A percentile compares a stretch with the other conserved stretches of the same genome.
Conservation (phyloP, 1,140 invertebrate genomes). For the Cyphomyrmex costatus region DNA sequence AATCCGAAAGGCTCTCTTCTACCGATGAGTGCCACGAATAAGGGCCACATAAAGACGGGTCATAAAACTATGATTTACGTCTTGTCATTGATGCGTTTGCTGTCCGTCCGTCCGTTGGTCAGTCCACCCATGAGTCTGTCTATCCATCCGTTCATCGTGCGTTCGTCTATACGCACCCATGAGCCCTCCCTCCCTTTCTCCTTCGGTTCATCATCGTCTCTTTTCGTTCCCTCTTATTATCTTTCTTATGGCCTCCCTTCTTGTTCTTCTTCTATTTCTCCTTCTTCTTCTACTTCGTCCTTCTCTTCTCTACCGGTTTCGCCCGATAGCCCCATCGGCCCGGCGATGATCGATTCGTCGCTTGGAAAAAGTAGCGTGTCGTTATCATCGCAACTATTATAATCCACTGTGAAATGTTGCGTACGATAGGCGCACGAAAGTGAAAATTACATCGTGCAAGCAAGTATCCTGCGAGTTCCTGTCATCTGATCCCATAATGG, state of each 20-base stretch:
- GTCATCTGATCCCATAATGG: neutral
- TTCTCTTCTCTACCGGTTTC: slow-evolving; percentile 29
- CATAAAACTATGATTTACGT: slow-evolving; percentile 85
- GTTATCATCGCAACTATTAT: slow-evolving; percentile 50
- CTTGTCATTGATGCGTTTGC: slow-evolving; percentile 83
- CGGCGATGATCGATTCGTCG: slow-evolving; percentile 69
- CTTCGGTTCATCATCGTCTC: slow-evolving; percentile 69
- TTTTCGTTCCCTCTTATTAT: slow-evolving; percentile 54
- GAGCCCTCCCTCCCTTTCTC: slow-evolving; percentile 52
- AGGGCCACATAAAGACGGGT: slow-evolving; percentile 82
- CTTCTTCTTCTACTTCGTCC: slow-evolving; percentile 33
- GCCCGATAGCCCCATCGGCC: slow-evolving; percentile 56
- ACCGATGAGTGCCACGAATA: slow-evolving; percentile 80
- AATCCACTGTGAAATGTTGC: slow-evolving; percentile 53
- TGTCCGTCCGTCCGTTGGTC: slow-evolving; percentile 65
- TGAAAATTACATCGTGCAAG: slow-evolving; percentile 8
- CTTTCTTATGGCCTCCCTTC: slow-evolving; percentile 55
- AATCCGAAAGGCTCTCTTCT: slow-evolving; percentile 71
- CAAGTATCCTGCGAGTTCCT: neutral
- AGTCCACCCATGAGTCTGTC: slow-evolving; percentile 37
- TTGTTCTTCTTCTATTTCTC: slow-evolving; percentile 67
- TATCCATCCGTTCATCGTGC: slow-evolving; percentile 30
- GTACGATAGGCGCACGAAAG: slow-evolving; percentile 18
- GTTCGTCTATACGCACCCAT: slow-evolving; percentile 47
- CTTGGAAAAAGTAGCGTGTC: slow-evolving; percentile 65